A percentile compares a stretch with the other conserved stretches of the same genome.
These are phyloP conservation scores for Candidula unifasciata DNA, from an alignment of 2,888 invertebrate species.

Conservation along the genomic window DNA sequence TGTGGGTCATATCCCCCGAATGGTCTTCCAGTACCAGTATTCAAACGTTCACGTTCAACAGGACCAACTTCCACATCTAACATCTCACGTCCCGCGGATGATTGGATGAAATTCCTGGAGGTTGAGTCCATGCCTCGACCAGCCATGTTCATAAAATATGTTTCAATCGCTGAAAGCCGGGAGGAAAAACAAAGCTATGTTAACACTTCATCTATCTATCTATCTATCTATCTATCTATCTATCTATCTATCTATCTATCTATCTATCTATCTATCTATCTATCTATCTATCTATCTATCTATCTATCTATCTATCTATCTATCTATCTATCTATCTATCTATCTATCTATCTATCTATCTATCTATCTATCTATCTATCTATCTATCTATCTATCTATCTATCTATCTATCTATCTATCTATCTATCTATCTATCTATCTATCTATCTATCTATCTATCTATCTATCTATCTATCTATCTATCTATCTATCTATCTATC, in stretches of 20 bases:
- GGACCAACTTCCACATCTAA: background rate
- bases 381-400: too few species aligned
- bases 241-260: slow-evolving; percentile 15
- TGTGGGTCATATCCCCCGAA: background rate
- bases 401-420: too few species aligned
- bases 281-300: slow-evolving; percentile 9
- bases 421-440: too few species aligned
- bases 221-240: slow-evolving; percentile 10
- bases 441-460: background rate
- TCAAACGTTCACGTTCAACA: background rate
- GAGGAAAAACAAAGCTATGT: background rate
- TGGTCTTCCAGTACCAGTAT: background rate
- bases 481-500: too few species aligned
- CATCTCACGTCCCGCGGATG: background rate
- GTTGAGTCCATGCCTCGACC: background rate
- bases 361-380: too few species aligned
- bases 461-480: slow-evolving; percentile 15
- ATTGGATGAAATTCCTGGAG: background rate
- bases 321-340: background rate
- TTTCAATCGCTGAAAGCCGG: background rate
- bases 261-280: slow-evolving; percentile 15
- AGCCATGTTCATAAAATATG: background rate
- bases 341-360: too few species aligned
- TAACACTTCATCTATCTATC: background rate
- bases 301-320: background rate